A percentile compares a stretch with the other conserved stretches of the same genome.
These are phyloP conservation scores for Apis mellifera DNA, from an alignment of 1,140 invertebrate genomes.

Conservation along the genomic window Amel_HAv3.1 CM009932.2:12039501-12040000, in stretches of 20 bases:
- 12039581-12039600: too few species aligned
- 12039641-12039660: not conserved
- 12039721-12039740: not conserved
- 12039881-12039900: not conserved
- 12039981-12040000: not conserved
- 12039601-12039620: not conserved
- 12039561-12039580: not conserved
- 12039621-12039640: not conserved
- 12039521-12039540: not conserved
- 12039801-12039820: too few species aligned
- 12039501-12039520: slow-evolving; percentile 19
- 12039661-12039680: not conserved
- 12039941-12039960: not conserved
- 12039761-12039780: not conserved
- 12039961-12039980: too few species aligned
- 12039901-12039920: not conserved
- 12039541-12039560: not conserved
- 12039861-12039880: not conserved
- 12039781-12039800: too few species aligned
- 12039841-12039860: not conserved
- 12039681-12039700: not conserved
- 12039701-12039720: not conserved
- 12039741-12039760: not conserved
- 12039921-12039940: not conserved
- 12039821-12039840: not conserved